These are phyloP conservation scores for Ostrea edulis DNA, from an alignment of 1,140 invertebrate genomes.

Conservation along the genomic window DNA sequence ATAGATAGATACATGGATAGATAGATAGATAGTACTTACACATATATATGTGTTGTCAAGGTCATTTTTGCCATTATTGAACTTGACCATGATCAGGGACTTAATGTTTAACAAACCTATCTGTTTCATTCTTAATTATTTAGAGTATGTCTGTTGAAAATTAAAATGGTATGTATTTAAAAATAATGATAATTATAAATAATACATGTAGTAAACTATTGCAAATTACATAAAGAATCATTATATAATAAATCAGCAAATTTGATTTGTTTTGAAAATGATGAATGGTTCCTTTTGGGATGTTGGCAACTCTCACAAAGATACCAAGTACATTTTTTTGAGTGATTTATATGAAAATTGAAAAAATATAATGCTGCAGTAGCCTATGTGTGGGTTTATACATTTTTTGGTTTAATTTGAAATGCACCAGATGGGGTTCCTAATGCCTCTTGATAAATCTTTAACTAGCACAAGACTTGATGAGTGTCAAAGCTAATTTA, in stretches of 20 bases:
- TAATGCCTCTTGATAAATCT: constrained; percentile 39
- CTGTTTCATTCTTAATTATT: too few species aligned
- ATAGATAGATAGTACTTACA: too few species aligned
- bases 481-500: constrained; percentile 37
- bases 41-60: too few species aligned
- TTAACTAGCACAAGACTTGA: constrained; percentile 23
- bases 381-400: not conserved
- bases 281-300: not conserved
- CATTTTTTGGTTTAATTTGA: constrained; percentile 9
- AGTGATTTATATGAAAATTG: constrained; percentile 28
- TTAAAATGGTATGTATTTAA: too few species aligned
- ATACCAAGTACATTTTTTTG: not conserved
- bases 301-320: constrained; percentile 2
- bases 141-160: too few species aligned
- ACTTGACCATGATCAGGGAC: too few species aligned
- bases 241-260: not conserved
- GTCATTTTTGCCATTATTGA: too few species aligned
- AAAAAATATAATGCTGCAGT: not conserved
- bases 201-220: too few species aligned
- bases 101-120: too few species aligned
- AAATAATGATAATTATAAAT: too few species aligned
- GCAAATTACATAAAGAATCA: not conserved
- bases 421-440: constrained; percentile 20
- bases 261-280: not conserved
- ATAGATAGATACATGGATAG: too few species aligned